Evolutionary conservation across 2,888 invertebrate species (phyloP).

Genomic region (Drosophila tanythrix): DNA sequence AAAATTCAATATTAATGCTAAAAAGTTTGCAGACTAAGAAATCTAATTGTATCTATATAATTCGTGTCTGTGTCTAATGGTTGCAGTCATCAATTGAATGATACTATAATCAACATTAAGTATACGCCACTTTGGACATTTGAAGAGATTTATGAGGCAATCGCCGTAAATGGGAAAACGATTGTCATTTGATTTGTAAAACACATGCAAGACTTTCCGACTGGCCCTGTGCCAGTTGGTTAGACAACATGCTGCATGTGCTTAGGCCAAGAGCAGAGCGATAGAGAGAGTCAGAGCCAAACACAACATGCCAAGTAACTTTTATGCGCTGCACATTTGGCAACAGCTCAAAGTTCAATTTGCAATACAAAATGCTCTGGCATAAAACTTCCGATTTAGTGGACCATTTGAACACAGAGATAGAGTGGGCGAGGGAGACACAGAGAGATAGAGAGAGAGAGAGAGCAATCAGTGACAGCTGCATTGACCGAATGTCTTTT

Average conservation of each 20-base stretch:
- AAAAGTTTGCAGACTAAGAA: background rate
- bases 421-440: background rate
- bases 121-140: slow-evolving; percentile 45
- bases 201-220: slow-evolving; percentile 32
- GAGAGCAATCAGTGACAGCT: slow-evolving; percentile 75
- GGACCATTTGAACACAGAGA: slow-evolving; percentile 28
- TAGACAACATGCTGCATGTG: slow-evolving; percentile 55
- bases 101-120: slow-evolving; percentile 65
- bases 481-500: slow-evolving; percentile 68
- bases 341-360: slow-evolving; percentile 70
- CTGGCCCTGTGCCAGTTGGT: slow-evolving; percentile 69
- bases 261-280: slow-evolving; percentile 48
- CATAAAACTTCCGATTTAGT: slow-evolving; percentile 74
- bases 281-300: slow-evolving; percentile 8
- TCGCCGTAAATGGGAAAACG: slow-evolving; percentile 47
- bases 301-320: slow-evolving; percentile 52
- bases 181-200: slow-evolving; percentile 71
- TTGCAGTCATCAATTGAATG: slow-evolving; percentile 28
- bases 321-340: slow-evolving; percentile 69
- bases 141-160: slow-evolving; percentile 65
- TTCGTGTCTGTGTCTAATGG: background rate
- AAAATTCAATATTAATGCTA: background rate
- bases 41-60: background rate
- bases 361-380: slow-evolving; percentile 64
- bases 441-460: background rate